Base-by-base conservation (phyloP, 2,888 invertebrate genomes). In the Pollenia griseotomentosa region DNA sequence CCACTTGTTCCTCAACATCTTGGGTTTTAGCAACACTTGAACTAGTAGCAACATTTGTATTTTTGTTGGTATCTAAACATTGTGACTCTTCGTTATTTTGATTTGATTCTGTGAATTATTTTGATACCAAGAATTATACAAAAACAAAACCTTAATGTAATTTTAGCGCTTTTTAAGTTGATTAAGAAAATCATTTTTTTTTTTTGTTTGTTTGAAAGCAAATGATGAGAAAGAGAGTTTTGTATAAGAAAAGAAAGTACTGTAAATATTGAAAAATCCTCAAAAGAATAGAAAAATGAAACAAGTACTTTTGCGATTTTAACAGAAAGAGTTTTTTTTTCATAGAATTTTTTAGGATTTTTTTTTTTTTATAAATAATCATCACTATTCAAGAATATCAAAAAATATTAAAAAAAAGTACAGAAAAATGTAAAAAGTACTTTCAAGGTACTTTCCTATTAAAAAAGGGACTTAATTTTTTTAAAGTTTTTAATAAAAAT, bases 91-190 rank as follows among this genome's bases (percentile, higher is more conserved):
- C 78, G 65, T 79, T 84, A 48, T 65, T 73, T 51, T 77, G 59
- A 59, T 71, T 48, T 61, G 77, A 33, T 46, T 83, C 86, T 86
- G 86, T 80, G 75, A 75, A 75, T 86, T 86, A 70, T 83, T 74
- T 86, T 86, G 14, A 70, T 70, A 78, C 66, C 71, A 79, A 83
- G 74, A 86, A 74, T 83, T 83, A 79, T 78, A 75, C 70, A 79
- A 83, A 57, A 84, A 83, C 77, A 83, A 79, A 81, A 79, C 84
- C 84, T 84, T 84, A 79, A 79, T 84, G 71, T 78, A 57, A 46
- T 66, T 57, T 46, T 61, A 42, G 5, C 40, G 77, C 53, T 85
- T 73, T 68, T 68, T 78, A 61, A 71, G 61, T 61, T 75, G 61
- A 55, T 57, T 78, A 65, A 66, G 65, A 65, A 33, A 77, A 40